Evolutionary conservation across 2,797 vertebrate genomes (phyloP).

Genomic region (Taeniopygia guttata): DNA sequence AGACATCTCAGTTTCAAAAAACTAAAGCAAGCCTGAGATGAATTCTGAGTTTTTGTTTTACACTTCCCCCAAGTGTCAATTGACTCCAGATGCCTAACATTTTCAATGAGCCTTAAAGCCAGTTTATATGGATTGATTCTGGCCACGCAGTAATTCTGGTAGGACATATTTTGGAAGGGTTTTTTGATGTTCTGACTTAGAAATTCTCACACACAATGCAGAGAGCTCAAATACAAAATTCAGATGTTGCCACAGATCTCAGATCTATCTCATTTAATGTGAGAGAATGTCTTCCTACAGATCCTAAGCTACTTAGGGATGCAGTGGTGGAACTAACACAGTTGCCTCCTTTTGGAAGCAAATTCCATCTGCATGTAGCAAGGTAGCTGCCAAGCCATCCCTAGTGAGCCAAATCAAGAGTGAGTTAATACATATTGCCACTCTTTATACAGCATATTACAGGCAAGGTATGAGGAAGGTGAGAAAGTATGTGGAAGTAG

Average conservation of each 20-base stretch:
- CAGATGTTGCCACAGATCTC: not conserved
- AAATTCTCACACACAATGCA: not conserved
- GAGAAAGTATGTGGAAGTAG: not conserved
- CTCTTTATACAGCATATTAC: not conserved
- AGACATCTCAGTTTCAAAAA: not conserved
- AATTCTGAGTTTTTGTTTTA: constrained; percentile 16
- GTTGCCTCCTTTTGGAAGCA: not conserved
- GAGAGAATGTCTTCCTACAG: not conserved
- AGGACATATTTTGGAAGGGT: not conserved
- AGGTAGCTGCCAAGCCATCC: not conserved
- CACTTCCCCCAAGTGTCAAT: not conserved
- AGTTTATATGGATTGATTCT: not conserved
- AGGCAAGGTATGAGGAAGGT: not conserved
- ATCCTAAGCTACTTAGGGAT: not conserved
- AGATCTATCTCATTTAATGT: not conserved
- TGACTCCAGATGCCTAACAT: not conserved
- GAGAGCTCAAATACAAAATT: not conserved
- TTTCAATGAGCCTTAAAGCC: not conserved
- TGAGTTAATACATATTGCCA: not conserved
- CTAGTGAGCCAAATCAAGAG: not conserved
- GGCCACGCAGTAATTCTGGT: not conserved
- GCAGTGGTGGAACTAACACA: not conserved
- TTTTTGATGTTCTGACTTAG: not conserved
- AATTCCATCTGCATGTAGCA: not conserved
- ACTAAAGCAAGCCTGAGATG: not conserved